Evolutionary conservation across 2,113 vertebrate species (phyloP).

Genomic region (Holacanthus passer): DNA sequence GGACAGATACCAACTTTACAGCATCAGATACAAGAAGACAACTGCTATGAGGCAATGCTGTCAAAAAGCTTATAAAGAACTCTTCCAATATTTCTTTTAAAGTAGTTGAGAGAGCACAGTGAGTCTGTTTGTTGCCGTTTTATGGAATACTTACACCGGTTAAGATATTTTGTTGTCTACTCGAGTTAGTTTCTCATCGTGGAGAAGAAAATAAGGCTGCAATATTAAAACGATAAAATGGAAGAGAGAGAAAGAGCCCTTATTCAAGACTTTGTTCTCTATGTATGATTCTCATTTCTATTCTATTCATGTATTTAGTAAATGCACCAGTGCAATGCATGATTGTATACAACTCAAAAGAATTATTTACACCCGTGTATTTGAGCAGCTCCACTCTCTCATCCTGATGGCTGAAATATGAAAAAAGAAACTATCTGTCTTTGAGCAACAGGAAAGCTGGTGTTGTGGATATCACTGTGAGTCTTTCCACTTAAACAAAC

Average conservation of each 20-base stretch:
- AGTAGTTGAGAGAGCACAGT: not conserved
- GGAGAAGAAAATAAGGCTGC: not conserved
- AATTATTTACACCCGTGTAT: not conserved
- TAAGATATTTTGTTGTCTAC: not conserved
- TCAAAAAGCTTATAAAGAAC: not conserved
- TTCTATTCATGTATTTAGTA: not conserved
- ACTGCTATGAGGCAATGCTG: not conserved
- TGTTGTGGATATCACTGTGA: not conserved
- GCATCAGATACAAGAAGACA: not conserved
- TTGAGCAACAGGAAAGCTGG: not conserved
- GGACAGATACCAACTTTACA: not conserved
- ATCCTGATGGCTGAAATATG: not conserved
- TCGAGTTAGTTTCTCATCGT: not conserved
- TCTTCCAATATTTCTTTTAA: not conserved
- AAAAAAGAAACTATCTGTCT: not conserved
- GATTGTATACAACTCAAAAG: not conserved
- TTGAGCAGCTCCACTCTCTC: not conserved
- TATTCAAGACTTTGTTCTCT: not conserved
- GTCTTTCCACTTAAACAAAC: not conserved
- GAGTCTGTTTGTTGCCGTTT: not conserved
- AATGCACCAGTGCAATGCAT: not conserved
- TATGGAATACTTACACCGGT: not conserved
- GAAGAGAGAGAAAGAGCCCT: too few relatives aligned
- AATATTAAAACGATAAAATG: not conserved
- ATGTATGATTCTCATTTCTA: not conserved